phyloP scores from a whole-genome alignment of 2,113 vertebrate genomes.

The Bolborhynchus lineola region DNA sequence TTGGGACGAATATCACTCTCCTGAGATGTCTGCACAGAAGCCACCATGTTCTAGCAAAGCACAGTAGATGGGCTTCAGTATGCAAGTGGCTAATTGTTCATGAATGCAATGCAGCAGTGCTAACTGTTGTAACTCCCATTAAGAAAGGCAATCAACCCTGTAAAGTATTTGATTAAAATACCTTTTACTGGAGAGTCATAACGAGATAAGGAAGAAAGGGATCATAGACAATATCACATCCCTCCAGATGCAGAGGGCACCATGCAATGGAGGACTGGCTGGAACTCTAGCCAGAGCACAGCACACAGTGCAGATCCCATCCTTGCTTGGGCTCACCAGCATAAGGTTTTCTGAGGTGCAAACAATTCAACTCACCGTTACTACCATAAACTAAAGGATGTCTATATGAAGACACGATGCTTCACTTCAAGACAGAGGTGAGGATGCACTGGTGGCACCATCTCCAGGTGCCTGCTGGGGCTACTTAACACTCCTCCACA shows the following conservation, averaged over 20 bases:
- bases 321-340: background rate
- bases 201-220: background rate
- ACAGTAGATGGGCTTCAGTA: accelerated
- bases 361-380: background rate
- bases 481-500: background rate
- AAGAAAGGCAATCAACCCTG: accelerated
- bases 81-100: accelerated
- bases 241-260: accelerated
- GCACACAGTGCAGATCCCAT: accelerated
- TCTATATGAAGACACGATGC: too few species aligned
- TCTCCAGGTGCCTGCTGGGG: background rate
- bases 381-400: background rate
- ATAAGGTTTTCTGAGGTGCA: background rate
- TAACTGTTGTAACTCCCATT: background rate
- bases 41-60: accelerated
- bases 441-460: background rate
- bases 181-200: background rate
- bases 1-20: accelerated
- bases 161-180: background rate
- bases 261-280: accelerated
- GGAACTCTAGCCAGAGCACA: accelerated
- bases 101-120: background rate
- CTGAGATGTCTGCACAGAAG: accelerated
- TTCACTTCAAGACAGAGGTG: background rate
- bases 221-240: too few species aligned